Conservation (phyloP, 2,797 vertebrate genomes). For the Semaprochilodus insignis region DNA sequence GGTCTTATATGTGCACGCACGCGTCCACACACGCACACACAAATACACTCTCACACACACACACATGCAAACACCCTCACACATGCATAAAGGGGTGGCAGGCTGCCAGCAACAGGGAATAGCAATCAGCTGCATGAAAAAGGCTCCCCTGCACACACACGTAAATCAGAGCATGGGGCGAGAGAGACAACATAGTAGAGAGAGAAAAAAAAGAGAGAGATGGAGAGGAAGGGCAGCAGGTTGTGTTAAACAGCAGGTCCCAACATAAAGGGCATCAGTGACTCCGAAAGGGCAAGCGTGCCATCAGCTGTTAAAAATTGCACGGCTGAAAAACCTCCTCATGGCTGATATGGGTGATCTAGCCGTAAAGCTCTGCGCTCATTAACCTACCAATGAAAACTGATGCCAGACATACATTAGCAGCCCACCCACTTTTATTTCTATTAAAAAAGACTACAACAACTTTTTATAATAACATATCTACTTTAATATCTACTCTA, state of each 20-base stretch:
- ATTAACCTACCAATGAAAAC: neutral
- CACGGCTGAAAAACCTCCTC: neutral
- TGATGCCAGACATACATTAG: neutral
- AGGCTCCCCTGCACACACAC: neutral
- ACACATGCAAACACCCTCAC: neutral
- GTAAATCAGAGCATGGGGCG: slow-evolving; percentile 29
- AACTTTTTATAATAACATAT: too few species aligned
- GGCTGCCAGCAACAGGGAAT: slow-evolving; percentile 31
- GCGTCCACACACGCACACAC: slow-evolving; percentile 2
- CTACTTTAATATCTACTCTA: too few species aligned
- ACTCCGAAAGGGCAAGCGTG: neutral
- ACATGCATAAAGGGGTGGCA: neutral
- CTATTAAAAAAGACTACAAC: too few species aligned
- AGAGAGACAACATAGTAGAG: neutral
- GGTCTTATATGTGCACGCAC: neutral
- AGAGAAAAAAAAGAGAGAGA: neutral
- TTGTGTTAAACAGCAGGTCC: slow-evolving; percentile 27
- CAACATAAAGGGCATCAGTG: slow-evolving; percentile 16
- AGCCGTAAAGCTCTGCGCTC: neutral
- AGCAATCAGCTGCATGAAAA: slow-evolving; percentile 38
- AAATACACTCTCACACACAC: neutral
- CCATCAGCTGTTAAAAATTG: slow-evolving; percentile 12
- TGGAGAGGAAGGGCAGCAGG: slow-evolving; percentile 3
- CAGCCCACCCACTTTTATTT: too few species aligned
- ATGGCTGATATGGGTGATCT: neutral